Conservation (phyloP, 2,797 vertebrate species). For the Hydrolagus colliei region DNA sequence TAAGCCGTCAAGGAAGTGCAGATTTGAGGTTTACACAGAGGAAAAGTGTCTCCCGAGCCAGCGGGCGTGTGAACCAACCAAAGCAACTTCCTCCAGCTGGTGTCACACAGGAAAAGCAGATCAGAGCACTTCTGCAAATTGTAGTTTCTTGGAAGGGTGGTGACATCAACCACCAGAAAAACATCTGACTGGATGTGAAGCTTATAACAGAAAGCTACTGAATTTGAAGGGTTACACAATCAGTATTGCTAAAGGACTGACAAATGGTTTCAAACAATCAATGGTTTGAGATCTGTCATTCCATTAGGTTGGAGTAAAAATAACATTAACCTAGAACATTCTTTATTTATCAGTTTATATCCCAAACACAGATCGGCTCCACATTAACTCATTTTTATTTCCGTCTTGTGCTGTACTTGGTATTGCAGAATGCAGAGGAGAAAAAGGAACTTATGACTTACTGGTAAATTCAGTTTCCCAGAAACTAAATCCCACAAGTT, state of each 20-base stretch:
- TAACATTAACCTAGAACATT: neutral
- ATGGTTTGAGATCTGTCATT: too few relatives aligned
- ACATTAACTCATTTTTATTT: neutral
- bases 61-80: neutral
- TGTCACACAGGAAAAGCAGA: slow-evolving; percentile 9
- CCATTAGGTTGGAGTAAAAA: neutral
- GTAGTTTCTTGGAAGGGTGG: neutral
- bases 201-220: neutral
- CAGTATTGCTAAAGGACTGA: too few relatives aligned
- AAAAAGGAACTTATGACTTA: neutral
- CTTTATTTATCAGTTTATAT: neutral
- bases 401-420: neutral
- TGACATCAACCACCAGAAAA: neutral
- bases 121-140: neutral
- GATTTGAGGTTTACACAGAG: neutral
- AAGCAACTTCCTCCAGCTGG: neutral
- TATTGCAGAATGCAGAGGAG: neutral
- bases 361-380: neutral
- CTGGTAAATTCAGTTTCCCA: neutral
- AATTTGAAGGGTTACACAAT: neutral
- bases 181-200: neutral
- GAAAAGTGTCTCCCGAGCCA: neutral
- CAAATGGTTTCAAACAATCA: too few relatives aligned
- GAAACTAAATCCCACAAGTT: neutral
- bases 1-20: too few relatives aligned